phyloP scores from a whole-genome alignment of 2,888 invertebrate genomes.

The Zootermopsis nevadensis region DNA sequence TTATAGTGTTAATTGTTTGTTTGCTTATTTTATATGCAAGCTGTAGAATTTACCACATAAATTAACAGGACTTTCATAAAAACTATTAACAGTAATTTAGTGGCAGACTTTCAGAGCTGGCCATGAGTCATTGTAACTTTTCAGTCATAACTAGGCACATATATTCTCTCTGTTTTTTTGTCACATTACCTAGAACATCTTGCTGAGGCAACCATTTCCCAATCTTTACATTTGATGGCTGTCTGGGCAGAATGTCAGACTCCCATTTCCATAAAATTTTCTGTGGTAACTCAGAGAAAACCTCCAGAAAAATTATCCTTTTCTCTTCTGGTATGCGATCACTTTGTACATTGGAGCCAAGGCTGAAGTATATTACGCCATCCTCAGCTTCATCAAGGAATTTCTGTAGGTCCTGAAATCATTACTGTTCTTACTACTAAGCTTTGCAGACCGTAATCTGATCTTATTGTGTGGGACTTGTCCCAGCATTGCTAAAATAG shows the following conservation, averaged over 20 bases:
- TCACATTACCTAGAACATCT: conserved; percentile 70
- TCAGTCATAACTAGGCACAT: too few species aligned
- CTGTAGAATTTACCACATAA: too few species aligned
- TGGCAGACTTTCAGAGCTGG: too few species aligned
- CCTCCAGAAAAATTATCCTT: conserved; percentile 70
- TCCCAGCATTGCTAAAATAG: too few species aligned
- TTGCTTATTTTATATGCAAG: too few species aligned
- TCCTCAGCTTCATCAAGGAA: conserved; percentile 74
- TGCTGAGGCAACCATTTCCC: conserved; percentile 81
- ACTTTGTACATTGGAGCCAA: conserved; percentile 79
- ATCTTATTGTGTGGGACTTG: too few species aligned
- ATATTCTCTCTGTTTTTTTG: too few species aligned
- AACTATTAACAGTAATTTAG: too few species aligned
- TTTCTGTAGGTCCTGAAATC: conserved; percentile 65
- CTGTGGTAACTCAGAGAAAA: conserved; percentile 72
- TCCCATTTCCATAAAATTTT: conserved; percentile 86
- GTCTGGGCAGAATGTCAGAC: conserved; percentile 67
- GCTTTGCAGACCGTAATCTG: too few species aligned
- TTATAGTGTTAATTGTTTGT: too few species aligned
- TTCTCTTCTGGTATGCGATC: conserved; percentile 72
- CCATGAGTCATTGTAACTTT: too few species aligned
- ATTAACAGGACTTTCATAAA: too few species aligned
- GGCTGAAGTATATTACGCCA: conserved; percentile 80
- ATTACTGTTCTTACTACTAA: background rate
- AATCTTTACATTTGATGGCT: conserved; percentile 73